Conservation (phyloP, 1,140 invertebrate genomes). For the Polypedilum pembai region DNA sequence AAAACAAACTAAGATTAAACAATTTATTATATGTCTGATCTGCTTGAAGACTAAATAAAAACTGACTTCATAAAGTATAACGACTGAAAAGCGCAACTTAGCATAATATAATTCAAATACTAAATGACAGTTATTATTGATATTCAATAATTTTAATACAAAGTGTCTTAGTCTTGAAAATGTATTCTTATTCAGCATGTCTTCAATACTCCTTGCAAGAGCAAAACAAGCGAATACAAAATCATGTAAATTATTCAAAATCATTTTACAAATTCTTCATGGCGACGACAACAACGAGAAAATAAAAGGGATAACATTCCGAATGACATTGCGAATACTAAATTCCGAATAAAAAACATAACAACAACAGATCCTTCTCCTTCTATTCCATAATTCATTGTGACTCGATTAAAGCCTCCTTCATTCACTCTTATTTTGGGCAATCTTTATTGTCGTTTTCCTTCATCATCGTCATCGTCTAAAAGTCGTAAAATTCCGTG, state of each 20-base stretch:
- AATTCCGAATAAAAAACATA: not conserved
- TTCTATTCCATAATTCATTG: constrained; percentile 14
- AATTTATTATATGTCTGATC: too few relatives aligned
- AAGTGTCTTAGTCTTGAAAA: too few relatives aligned
- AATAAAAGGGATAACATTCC: not conserved
- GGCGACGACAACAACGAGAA: not conserved
- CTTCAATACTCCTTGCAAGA: too few relatives aligned
- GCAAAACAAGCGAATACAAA: not conserved
- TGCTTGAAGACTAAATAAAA: too few relatives aligned
- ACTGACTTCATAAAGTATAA: too few relatives aligned
- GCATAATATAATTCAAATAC: too few relatives aligned
- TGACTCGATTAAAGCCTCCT: constrained; percentile 15
- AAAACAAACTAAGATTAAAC: too few relatives aligned
- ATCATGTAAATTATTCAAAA: constrained; percentile 8
- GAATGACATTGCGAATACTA: not conserved
- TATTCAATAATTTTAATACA: too few relatives aligned
- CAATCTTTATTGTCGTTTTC: not conserved
- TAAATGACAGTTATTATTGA: too few relatives aligned
- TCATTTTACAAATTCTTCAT: constrained; percentile 12
- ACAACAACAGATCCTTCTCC: not conserved
- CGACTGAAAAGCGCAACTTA: too few relatives aligned
- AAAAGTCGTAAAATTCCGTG: not conserved
- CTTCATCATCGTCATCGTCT: not conserved
- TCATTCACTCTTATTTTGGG: not conserved
- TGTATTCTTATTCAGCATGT: too few relatives aligned